Percentiles rank a stretch among this genome's conserved stretches.
Evolutionary conservation across 1,140 invertebrate genomes (phyloP).

Genomic region (Aleiodes sp.): DNA sequence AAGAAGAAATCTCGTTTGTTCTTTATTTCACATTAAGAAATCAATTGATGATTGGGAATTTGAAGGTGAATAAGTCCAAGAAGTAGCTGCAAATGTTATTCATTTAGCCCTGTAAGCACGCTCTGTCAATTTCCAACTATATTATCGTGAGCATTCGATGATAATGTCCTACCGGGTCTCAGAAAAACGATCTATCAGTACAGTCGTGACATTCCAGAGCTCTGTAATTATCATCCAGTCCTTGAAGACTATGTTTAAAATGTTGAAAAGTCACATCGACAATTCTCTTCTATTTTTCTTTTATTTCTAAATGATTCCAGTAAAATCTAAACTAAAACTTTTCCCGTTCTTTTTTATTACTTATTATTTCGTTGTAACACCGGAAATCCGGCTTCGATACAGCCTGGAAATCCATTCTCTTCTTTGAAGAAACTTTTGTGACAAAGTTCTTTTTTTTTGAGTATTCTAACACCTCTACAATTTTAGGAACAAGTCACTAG

Average conservation of each 20-base stretch:
- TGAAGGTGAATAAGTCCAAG: background rate
- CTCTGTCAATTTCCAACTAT: background rate
- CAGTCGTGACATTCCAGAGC: constrained; percentile 23
- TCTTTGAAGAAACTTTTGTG: background rate
- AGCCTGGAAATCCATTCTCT: background rate
- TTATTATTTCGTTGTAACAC: background rate
- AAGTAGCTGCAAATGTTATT: background rate
- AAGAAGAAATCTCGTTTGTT: background rate
- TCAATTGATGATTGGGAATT: background rate
- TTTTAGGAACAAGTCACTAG: constrained; percentile 8
- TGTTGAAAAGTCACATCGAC: background rate
- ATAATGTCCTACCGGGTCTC: background rate
- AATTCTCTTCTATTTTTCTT: background rate
- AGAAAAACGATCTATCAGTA: background rate
- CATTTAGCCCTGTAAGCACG: no score
- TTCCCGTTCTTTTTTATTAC: background rate
- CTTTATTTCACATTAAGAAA: background rate
- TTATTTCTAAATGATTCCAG: background rate
- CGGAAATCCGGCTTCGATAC: constrained; percentile 4
- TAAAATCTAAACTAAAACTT: background rate
- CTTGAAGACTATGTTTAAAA: background rate
- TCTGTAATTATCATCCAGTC: constrained; percentile 20
- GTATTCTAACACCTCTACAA: background rate
- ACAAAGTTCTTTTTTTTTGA: background rate
- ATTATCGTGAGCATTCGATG: background rate